Conservation (phyloP, 2,113 vertebrate genomes). For the Polypterus senegalus region DNA sequence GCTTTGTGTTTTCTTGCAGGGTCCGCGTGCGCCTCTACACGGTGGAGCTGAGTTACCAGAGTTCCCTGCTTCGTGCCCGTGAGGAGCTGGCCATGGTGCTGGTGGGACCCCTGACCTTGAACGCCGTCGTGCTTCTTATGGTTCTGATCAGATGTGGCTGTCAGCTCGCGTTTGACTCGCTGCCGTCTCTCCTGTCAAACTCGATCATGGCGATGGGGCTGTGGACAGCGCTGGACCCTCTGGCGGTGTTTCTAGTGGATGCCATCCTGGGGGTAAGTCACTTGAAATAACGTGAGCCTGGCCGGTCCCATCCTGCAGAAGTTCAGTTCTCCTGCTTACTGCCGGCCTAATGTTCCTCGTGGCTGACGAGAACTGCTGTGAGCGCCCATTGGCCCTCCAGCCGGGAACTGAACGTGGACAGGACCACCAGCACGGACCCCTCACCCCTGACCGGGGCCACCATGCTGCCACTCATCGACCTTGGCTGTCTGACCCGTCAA, state of each 20-base stretch:
- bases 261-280: slow-evolving; percentile 93
- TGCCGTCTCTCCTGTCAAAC: slow-evolving; percentile 88
- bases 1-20: slow-evolving; percentile 40
- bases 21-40: slow-evolving; percentile 68
- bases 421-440: no score
- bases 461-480: no score
- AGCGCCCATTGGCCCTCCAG: no score
- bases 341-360: no score
- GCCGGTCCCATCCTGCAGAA: no score
- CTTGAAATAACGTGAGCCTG: slow-evolving; percentile 73
- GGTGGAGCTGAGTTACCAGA: slow-evolving; percentile 76
- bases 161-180: slow-evolving; percentile 80
- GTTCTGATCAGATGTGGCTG: slow-evolving; percentile 90
- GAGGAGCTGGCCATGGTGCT: slow-evolving; percentile 76
- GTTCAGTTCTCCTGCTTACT: no score
- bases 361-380: no score
- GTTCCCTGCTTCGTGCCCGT: slow-evolving; percentile 59
- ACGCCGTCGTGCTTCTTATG: slow-evolving; percentile 58
- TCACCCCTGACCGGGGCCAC: no score
- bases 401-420: no score
- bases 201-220: slow-evolving; percentile 83
- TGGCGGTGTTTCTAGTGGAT: slow-evolving; percentile 86
- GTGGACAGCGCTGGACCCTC: slow-evolving; percentile 88
- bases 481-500: no score
- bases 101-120: slow-evolving; percentile 79